Conservation (phyloP, 2,113 vertebrate species). For the Austrofundulus limnaeus region DNA sequence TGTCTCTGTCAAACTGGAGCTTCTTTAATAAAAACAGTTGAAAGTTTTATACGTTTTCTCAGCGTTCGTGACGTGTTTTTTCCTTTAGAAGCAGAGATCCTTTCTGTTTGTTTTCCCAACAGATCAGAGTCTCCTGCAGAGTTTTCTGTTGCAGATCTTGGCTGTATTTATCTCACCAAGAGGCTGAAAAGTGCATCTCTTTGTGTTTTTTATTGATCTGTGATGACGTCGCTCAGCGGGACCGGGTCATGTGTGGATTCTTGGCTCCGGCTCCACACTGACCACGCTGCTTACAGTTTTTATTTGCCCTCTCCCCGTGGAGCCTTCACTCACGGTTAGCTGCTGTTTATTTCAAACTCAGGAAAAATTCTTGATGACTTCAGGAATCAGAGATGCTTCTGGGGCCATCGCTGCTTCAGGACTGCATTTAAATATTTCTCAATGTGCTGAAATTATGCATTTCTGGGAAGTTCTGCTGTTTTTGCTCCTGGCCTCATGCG, state of each 20-base stretch:
- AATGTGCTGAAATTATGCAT: constrained; percentile 10
- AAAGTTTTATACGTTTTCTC: background rate
- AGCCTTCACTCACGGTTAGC: constrained; percentile 14
- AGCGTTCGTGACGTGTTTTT: background rate
- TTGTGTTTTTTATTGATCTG: constrained; percentile 31
- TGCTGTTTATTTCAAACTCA: constrained; percentile 35
- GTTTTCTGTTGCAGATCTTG: background rate
- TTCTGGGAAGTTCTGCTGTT: constrained; percentile 1
- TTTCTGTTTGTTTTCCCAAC: background rate
- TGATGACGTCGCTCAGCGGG: background rate
- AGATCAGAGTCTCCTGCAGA: background rate
- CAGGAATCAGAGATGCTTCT: constrained; percentile 6
- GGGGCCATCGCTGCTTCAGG: no score
- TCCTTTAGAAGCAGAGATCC: no score
- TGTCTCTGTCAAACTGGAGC: background rate
- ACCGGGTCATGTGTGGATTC: background rate
- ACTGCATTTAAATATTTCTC: constrained; percentile 9
- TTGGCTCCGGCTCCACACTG: background rate
- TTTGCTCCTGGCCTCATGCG: constrained; percentile 21
- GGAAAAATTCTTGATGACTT: constrained; percentile 8
- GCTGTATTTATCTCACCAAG: background rate
- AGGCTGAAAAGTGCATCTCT: constrained; percentile 16
- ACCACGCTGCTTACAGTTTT: constrained; percentile 10
- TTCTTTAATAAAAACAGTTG: background rate
- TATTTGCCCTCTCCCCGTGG: constrained; percentile 20